Evolutionary conservation across 2,113 vertebrate species (phyloP), one percentile per base, ranked within the genome.

Genomic region (Pteruthius melanotis): DNA sequence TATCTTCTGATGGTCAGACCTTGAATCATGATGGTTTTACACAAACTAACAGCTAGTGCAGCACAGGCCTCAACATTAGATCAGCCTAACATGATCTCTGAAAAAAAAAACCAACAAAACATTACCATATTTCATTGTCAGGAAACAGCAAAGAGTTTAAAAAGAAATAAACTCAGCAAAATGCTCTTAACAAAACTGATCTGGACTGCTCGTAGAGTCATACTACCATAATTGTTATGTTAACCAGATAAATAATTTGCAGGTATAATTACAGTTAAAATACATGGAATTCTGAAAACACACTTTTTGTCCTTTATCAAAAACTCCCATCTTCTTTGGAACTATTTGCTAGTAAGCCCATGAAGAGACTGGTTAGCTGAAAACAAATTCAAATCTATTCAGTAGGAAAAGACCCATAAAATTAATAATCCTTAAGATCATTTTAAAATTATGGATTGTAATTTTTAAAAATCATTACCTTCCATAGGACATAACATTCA

Each of bases 381-480:
- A 87, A 86, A 53, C 2, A 57, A 61, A 37, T 57, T 12, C n/a
- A 24, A 59, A 54, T 26, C 5, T 31, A 37, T 63, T 89, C 24
- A 68, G 30, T 45, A 9, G 19, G 9, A 11, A 61, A 44, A 5
- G 1, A 0, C 1, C 7, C 27, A 54, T 44, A 37, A 13, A 52
- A 42, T 22, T 37, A 50, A 52, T 66, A 57, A 49, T 35, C 14
- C 19, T 79, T 57, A 30, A 44, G 5, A 47, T n/a, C 0, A 59
- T 13, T 37, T 13, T 2, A 28, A 40, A 45, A 13, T 0, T 0
- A 83, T 28, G 8, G 7, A 19, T 54, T 68, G 28, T 24, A 10
- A 11, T 30, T 81, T 82, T 30, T 18, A 47, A 31, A 18, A 60
- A 33, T 39, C 12, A 27, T 54, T 33, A 47, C 17, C 18, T 27